Conservation (phyloP, 1,140 invertebrate species). For the Harlomillsia oculata region DNA sequence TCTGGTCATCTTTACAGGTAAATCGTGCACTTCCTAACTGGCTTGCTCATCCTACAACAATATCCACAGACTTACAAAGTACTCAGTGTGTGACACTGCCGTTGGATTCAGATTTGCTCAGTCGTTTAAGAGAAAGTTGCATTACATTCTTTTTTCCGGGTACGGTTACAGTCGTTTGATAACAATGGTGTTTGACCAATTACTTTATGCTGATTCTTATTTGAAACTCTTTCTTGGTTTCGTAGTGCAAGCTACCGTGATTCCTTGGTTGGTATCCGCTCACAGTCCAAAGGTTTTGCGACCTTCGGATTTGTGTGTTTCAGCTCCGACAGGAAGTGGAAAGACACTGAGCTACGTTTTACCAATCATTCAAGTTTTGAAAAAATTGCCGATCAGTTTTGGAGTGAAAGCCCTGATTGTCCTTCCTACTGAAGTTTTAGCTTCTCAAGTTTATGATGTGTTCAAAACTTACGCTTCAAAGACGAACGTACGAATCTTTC, state of each 20-base stretch:
- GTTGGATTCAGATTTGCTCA: conserved; percentile 52
- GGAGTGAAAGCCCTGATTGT: conserved; percentile 75
- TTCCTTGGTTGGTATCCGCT: conserved; percentile 65
- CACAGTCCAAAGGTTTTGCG: conserved; percentile 52
- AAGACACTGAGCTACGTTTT: conserved; percentile 92
- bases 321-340: conserved; percentile 93
- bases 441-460: conserved; percentile 75
- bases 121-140: conserved; percentile 58
- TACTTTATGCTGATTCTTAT: conserved; percentile 1
- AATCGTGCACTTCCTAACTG: conserved; percentile 71
- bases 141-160: conserved; percentile 65
- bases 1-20: conserved; percentile 47
- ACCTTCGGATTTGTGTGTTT: conserved; percentile 86
- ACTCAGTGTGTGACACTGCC: conserved; percentile 50
- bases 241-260: conserved; percentile 72
- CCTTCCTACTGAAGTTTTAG: conserved; percentile 83
- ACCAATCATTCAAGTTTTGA: conserved; percentile 68
- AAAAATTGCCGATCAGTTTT: conserved; percentile 33
- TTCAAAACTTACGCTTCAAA: conserved; percentile 61
- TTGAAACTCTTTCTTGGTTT: conserved; percentile 10
- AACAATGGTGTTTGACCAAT: background rate
- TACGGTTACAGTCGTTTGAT: conserved; percentile 15
- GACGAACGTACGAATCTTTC: conserved; percentile 60
- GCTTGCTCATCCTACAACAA: conserved; percentile 66
- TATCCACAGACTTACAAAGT: conserved; percentile 59